Evolutionary conservation across 2,113 vertebrate species (phyloP).

Genomic region (Vanacampus margaritifer): DNA sequence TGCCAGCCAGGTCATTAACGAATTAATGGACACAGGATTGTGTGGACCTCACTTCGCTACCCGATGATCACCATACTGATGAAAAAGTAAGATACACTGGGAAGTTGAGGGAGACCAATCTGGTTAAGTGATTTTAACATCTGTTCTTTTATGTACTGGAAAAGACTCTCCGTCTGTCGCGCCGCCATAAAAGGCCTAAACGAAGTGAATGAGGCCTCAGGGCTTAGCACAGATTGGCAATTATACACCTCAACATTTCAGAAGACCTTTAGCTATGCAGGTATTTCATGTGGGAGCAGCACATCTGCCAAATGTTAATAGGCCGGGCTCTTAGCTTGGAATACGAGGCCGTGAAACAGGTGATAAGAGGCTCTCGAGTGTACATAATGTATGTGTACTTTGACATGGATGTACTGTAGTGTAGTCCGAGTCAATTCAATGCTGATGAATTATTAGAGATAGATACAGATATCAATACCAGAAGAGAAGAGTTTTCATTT

Average conservation of each 20-base stretch:
- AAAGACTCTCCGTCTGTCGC: constrained; percentile 46
- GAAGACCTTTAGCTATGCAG: constrained; percentile 41
- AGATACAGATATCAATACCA: neutral
- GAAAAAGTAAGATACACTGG: neutral
- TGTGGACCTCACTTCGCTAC: neutral
- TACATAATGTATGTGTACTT: constrained; percentile 7
- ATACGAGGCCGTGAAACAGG: constrained; percentile 43
- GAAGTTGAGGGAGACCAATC: constrained; percentile 17
- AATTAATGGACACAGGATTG: neutral
- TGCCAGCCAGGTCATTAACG: neutral
- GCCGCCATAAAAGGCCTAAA: constrained; percentile 37
- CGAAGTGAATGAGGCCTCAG: constrained; percentile 46
- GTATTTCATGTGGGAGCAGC: constrained; percentile 39
- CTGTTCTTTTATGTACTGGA: constrained; percentile 54
- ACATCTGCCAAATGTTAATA: constrained; percentile 51
- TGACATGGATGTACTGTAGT: neutral
- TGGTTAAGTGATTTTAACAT: constrained; percentile 42
- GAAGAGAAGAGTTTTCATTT: neutral
- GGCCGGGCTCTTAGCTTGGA: constrained; percentile 13
- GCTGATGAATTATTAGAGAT: neutral
- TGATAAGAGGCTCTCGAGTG: constrained; percentile 28
- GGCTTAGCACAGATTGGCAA: constrained; percentile 48
- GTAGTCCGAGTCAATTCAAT: neutral
- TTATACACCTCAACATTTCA: constrained; percentile 50
- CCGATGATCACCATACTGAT: constrained; percentile 17